Percentiles rank a stretch among this genome's conserved stretches.
Evolutionary conservation across 2,113 vertebrate species (phyloP).

Genomic region (Shinisaurus crocodilurus): DNA sequence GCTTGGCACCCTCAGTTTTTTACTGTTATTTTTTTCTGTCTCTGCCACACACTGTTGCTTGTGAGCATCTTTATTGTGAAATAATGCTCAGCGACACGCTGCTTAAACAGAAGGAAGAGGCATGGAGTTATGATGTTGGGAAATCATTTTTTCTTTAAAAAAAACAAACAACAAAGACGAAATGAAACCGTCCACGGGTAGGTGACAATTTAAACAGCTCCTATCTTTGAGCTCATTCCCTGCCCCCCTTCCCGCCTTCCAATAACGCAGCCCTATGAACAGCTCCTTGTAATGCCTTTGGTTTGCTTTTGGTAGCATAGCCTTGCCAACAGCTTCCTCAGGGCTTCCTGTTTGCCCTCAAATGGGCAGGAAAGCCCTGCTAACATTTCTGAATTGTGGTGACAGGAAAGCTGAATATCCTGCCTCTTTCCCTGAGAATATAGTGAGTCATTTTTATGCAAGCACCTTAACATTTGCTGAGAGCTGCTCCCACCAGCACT

Average conservation of each 20-base stretch:
- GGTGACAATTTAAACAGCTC: conserved; percentile 25
- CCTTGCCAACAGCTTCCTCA: neutral
- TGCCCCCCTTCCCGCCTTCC: neutral
- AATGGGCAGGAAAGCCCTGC: neutral
- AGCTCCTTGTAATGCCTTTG: conserved; percentile 19
- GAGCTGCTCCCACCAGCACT: neutral
- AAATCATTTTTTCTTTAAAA: conserved; percentile 30
- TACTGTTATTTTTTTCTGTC: neutral
- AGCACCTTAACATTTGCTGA: neutral
- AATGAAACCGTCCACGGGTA: conserved; percentile 27
- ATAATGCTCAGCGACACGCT: conserved; percentile 16
- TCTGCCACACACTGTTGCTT: conserved; percentile 46
- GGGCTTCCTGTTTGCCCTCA: neutral
- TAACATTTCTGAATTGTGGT: neutral
- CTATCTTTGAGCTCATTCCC: conserved; percentile 9
- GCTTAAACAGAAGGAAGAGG: neutral
- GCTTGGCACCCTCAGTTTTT: conserved; percentile 10
- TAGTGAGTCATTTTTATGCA: neutral
- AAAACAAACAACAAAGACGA: neutral
- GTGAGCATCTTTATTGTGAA: conserved; percentile 39
- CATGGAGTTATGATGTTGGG: neutral
- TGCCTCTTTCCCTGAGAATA: neutral
- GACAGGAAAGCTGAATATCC: conserved; percentile 18
- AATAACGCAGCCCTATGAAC: conserved; percentile 48
- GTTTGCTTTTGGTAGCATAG: conserved; percentile 24